Evolutionary conservation across 2,888 invertebrate genomes (phyloP), one percentile per base, ranked within the genome.

Genomic region (Macroteleia sp.): DNA sequence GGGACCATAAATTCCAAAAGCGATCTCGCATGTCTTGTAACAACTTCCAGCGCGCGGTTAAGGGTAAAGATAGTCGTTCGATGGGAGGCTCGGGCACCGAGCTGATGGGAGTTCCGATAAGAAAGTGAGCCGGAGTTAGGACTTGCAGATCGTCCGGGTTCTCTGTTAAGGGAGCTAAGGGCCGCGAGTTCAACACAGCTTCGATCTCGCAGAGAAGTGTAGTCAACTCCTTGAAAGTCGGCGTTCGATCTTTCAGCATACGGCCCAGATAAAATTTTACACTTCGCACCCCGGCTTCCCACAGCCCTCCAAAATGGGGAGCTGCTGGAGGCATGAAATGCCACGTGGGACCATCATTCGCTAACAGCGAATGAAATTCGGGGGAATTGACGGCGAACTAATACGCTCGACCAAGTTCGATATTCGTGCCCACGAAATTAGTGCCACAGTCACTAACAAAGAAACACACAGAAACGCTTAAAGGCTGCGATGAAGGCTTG

Each of bases 191-290:
- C 6, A 25, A 6, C 25, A 25, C 25, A 5, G 25, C 25, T 20
- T 52, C 36, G 4, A 52, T 52, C 22, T 52, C 34, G 12, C 52
- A 52, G 2, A 32, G 17, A 12, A 52, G 14, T 3, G 52, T 52
- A 12, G 6, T 14, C 8, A 52, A 10, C 22, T 34, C 36, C 9
- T 52, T 36, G 12, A 16, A 20, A 1, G 52, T 52, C 1, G 52
- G 52, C 10, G 20, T 36, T 2, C 36, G 52, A 8, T 10, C 3
- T 2, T 8, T n/a, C 12, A 52, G 3, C 2, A 36, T 32, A 6
- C 52, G 36, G 19, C 32, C 36, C n/a, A 28, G 16, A 10, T 25
- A 6, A 25, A 5, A 25, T 6, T 25, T 25, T 3, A 25, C 25
- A 6, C 25, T 25, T 25, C 25, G 25, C 25, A 25, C 25, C 25